A percentile compares a stretch with the other conserved stretches of the same genome.
phyloP scores from a whole-genome alignment of 37 sponge, comb jelly and placozoan species.

The Spongilla lacustris region DNA sequence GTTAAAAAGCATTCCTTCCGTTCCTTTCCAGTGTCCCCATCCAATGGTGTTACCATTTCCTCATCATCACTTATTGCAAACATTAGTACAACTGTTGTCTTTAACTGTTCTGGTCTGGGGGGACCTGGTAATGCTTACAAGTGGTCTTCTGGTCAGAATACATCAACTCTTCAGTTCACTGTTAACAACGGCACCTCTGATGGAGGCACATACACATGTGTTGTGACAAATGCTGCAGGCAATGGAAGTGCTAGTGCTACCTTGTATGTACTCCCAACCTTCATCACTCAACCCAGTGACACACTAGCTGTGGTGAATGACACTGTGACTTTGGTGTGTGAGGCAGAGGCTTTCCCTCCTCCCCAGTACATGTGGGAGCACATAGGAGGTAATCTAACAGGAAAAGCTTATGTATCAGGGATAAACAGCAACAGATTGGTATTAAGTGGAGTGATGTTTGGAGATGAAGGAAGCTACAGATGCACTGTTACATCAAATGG shows the following conservation, averaged over 20 bases:
- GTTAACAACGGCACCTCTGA: neutral
- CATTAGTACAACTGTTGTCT: too few species aligned
- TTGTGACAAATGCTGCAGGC: conserved; percentile 65
- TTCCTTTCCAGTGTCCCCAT: neutral
- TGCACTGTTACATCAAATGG: neutral
- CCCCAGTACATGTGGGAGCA: conserved; percentile 40
- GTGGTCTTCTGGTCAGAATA: conserved; percentile 41
- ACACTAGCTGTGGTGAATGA: neutral
- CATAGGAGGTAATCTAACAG: neutral
- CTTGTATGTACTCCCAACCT: conserved; percentile 21
- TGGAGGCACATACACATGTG: conserved; percentile 57
- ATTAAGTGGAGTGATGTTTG: neutral
- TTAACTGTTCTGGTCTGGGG: conserved; percentile 56
- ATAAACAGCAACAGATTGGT: neutral
- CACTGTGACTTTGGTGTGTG: conserved; percentile 33
- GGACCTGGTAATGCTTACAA: conserved; percentile 33
- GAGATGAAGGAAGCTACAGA: conserved; percentile 45
- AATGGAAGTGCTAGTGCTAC: conserved; percentile 5
- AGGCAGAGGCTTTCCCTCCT: conserved; percentile 29
- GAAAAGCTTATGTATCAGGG: neutral
- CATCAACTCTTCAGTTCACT: too few species aligned
- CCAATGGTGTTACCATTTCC: neutral
- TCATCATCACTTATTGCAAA: too few species aligned
- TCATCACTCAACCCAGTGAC: conserved; percentile 15
- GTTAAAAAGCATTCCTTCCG: neutral